Percentiles rank a stretch among this genome's conserved stretches.
Conservation (phyloP, 2,888 invertebrate genomes). For the Heterodera filipjevi region DNA sequence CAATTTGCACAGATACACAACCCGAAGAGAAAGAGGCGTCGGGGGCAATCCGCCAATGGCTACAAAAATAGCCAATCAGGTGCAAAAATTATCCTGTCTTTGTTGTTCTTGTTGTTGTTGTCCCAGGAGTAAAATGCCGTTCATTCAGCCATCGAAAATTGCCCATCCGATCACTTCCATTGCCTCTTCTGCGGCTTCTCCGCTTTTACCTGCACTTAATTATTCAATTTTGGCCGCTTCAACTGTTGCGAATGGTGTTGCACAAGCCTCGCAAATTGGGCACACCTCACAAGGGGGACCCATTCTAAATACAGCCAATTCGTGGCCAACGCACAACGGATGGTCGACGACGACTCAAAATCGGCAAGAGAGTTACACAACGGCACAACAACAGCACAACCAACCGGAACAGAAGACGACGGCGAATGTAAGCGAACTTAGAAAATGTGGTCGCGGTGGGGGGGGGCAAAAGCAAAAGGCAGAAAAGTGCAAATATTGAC, state of each 20-base stretch:
- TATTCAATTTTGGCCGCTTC: constrained; percentile 22
- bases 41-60: constrained; percentile 12
- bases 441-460: too few species aligned
- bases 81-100: background rate
- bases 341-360: background rate
- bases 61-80: constrained; percentile 28
- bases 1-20: background rate
- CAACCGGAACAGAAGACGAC: background rate
- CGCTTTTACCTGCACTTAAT: constrained; percentile 11
- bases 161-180: constrained; percentile 24
- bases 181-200: constrained; percentile 18
- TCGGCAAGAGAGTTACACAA: background rate
- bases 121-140: background rate
- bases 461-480: too few species aligned
- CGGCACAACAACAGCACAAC: background rate
- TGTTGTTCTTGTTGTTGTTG: too few species aligned
- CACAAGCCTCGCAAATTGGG: background rate
- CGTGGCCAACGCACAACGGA: background rate
- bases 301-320: background rate
- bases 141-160: background rate
- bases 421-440: background rate
- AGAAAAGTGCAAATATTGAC: too few species aligned
- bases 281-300: background rate
- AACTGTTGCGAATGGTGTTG: background rate
- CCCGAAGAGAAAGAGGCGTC: background rate